Conservation (phyloP, 2,888 invertebrate species). For the Drosophila greeni region DNA sequence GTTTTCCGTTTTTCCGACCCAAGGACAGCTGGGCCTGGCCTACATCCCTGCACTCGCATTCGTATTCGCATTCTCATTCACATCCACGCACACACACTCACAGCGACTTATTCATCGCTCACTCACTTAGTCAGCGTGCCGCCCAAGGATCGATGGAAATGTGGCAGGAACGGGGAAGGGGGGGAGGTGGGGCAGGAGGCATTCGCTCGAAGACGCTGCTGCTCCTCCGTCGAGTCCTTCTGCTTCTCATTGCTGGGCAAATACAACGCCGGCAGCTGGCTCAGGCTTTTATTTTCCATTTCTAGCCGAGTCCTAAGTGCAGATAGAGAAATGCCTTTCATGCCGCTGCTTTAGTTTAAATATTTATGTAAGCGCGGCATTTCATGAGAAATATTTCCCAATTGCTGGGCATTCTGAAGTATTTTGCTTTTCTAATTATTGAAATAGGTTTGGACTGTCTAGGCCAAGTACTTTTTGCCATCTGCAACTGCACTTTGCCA, state of each 20-base stretch:
- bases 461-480: constrained; percentile 46
- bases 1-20: constrained; percentile 59
- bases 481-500: constrained; percentile 17
- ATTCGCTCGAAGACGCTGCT: constrained; percentile 20
- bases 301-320: constrained; percentile 30
- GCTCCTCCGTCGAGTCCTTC: constrained; percentile 19
- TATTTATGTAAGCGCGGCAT: constrained; percentile 60
- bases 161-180: background rate
- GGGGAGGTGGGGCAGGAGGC: background rate
- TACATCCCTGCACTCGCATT: constrained; percentile 35
- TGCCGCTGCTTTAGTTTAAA: constrained; percentile 57
- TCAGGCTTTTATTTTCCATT: constrained; percentile 52
- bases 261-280: constrained; percentile 49
- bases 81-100: constrained; percentile 15
- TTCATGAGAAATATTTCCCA: constrained; percentile 56
- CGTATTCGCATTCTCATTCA: constrained; percentile 22
- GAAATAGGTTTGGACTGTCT: constrained; percentile 48
- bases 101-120: constrained; percentile 43
- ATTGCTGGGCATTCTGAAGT: constrained; percentile 43
- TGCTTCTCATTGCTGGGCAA: constrained; percentile 33
- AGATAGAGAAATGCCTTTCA: constrained; percentile 47
- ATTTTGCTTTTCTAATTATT: constrained; percentile 63
- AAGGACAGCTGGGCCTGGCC: constrained; percentile 51
- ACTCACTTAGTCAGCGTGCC: constrained; percentile 37
- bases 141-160: constrained; percentile 31